A percentile compares a stretch with the other conserved stretches of the same genome.
phyloP scores from a whole-genome alignment of 1,140 invertebrate genomes.

The Ips nitidus region DNA sequence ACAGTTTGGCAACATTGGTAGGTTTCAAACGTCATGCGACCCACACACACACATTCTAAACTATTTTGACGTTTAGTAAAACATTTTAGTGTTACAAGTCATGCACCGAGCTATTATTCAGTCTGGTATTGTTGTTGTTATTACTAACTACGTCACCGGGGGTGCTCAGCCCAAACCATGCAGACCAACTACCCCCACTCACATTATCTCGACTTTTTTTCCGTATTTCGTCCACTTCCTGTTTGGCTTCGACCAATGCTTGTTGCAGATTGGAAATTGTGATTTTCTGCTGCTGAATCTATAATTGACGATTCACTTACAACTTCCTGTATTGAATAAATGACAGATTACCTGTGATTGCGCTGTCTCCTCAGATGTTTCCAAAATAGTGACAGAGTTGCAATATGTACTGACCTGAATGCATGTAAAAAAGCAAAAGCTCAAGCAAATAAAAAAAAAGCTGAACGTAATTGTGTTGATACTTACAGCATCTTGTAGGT shows the following conservation, averaged over 20 bases:
- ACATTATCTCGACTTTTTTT: conserved; percentile 45
- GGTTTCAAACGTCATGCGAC: no score
- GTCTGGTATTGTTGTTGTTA: conserved; percentile 36
- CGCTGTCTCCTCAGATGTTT: conserved; percentile 42
- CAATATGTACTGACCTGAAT: conserved; percentile 47
- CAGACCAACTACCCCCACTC: conserved; percentile 47
- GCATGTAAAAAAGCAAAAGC: conserved; percentile 30
- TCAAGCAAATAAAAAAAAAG: conserved; percentile 12
- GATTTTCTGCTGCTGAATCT: conserved; percentile 46
- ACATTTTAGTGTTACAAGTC: conserved; percentile 36
- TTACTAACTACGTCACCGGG: conserved; percentile 30
- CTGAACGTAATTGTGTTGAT: background rate
- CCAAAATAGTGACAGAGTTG: conserved; percentile 47
- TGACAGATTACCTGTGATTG: conserved; percentile 14
- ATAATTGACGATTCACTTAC: background rate
- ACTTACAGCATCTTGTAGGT: conserved; percentile 48
- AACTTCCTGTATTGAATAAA: conserved; percentile 6
- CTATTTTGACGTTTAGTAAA: no score
- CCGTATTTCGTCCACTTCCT: conserved; percentile 45
- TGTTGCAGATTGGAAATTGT: conserved; percentile 48
- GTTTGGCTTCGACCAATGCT: conserved; percentile 44
- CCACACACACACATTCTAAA: no score
- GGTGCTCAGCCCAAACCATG: conserved; percentile 43
- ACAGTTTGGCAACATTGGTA: no score
- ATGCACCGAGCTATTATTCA: conserved; percentile 44